Base-by-base conservation (phyloP, 2,797 vertebrate species). In the Schizothorax lantsangensis region DNA sequence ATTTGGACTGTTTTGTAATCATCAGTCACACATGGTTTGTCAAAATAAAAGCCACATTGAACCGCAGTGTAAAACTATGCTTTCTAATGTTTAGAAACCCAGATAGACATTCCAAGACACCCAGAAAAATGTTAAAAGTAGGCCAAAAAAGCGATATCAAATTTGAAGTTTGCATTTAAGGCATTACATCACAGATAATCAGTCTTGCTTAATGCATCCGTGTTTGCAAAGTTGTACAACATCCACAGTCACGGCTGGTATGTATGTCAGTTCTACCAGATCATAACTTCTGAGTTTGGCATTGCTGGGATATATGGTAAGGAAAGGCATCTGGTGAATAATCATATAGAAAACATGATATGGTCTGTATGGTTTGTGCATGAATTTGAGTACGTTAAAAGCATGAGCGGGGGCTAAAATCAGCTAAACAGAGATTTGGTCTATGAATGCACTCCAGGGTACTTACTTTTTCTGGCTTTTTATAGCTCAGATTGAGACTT, bases 1-100 rank as follows among this genome's bases (percentile, higher is more conserved):
- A 64, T 81, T 81, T 62, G 40, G 52, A 73, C 54, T 38, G 78
- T 86, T 83, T 86, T 86, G 84, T 74, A 81, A 86, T 86, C 68
- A 86, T 81, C 78, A 86, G 8, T 86, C 78, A 86, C 84, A 73
- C 78, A 86, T 21, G 43, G 84, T 86, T 73, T 80, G 84, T 79
- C 40, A 80, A 85, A 85, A 85, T 79, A 79, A 85, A 85, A 80
- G 66, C 64, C 38, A 72, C 45, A 54, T 17, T 85, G 49, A 85
- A 69, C 66, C 66, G 26, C 84, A 72, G 23, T 78, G 49, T 72
- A 59, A 80, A 85, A 80, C 66, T 80, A 57, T 85, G 84, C 26
- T 36, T 80, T 47, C 40, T 64, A 40, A 73, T 85, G 68, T 86
- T 81, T 81, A 62, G 19, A 73, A 80, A 72, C 26, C 66, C 38